Percentiles rank a stretch among this genome's conserved stretches.
phyloP scores from a whole-genome alignment of 2,888 invertebrate species.

The Polietes domitor region DNA sequence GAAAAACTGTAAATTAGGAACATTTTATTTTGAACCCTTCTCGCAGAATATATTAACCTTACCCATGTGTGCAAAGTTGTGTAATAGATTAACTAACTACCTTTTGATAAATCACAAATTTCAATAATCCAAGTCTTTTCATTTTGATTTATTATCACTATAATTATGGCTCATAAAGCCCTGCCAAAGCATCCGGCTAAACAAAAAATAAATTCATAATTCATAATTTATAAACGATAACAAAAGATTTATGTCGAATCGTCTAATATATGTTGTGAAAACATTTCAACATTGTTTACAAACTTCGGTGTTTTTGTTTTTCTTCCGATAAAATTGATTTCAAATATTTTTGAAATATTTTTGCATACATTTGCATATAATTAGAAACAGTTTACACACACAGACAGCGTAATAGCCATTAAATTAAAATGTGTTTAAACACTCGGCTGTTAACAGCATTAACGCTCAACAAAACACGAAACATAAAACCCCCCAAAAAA shows the following conservation, averaged over 20 bases:
- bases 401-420: background rate
- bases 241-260: background rate
- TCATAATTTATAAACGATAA: background rate
- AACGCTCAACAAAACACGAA: background rate
- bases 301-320: background rate
- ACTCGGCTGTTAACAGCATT: constrained; percentile 1
- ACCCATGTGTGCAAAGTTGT: no score
- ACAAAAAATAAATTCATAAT: no score
- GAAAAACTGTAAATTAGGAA: no score
- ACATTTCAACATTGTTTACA: background rate
- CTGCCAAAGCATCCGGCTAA: no score
- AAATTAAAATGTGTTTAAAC: background rate
- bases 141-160: no score
- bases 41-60: no score
- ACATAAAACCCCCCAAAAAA: no score
- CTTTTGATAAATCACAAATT: no score
- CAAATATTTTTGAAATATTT: background rate
- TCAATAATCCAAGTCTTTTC: no score
- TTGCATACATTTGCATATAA: background rate
- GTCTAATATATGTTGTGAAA: background rate
- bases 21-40: no score
- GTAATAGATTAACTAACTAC: no score
- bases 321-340: background rate
- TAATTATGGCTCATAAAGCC: no score
- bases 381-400: constrained; percentile 10